Conservation (phyloP, 2,797 vertebrate species). For the Spinus pinus region DNA sequence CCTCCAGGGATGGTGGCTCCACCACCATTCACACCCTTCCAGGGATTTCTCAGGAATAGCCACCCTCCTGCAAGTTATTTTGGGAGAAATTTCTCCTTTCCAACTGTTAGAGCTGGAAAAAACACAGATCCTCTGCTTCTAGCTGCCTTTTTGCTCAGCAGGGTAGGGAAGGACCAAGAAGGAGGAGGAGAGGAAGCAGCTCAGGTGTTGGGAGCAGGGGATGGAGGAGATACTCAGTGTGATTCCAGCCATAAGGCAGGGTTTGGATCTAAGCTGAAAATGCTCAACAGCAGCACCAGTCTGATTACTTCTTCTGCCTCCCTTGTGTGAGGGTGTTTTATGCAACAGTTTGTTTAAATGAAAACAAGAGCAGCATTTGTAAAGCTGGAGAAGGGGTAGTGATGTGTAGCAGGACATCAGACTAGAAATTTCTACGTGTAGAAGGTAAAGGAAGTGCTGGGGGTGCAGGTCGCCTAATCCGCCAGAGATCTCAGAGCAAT, state of each 20-base stretch:
- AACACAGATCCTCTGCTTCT: background rate
- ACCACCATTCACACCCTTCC: background rate
- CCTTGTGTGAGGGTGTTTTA: background rate
- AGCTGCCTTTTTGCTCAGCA: background rate
- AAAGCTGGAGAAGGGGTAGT: background rate
- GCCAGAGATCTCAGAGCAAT: background rate
- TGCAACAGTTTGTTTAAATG: background rate
- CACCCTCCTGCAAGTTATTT: background rate
- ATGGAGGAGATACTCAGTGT: rapidly evolving
- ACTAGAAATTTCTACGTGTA: background rate
- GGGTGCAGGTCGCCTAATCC: background rate
- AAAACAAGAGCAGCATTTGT: background rate
- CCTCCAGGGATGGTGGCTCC: background rate
- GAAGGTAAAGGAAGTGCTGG: background rate
- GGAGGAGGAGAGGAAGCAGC: background rate
- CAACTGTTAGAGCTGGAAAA: background rate
- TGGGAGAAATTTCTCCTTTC: background rate
- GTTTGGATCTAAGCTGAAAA: background rate
- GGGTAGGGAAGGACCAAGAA: background rate
- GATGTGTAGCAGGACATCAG: rapidly evolving
- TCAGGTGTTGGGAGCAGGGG: background rate
- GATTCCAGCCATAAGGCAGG: rapidly evolving
- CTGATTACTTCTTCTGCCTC: background rate
- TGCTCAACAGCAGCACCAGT: rapidly evolving
- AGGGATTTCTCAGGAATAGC: background rate